Percentiles rank a stretch among this genome's conserved stretches.
Evolutionary conservation across 2,113 vertebrate genomes (phyloP).

Genomic region (Lathamus discolor): DNA sequence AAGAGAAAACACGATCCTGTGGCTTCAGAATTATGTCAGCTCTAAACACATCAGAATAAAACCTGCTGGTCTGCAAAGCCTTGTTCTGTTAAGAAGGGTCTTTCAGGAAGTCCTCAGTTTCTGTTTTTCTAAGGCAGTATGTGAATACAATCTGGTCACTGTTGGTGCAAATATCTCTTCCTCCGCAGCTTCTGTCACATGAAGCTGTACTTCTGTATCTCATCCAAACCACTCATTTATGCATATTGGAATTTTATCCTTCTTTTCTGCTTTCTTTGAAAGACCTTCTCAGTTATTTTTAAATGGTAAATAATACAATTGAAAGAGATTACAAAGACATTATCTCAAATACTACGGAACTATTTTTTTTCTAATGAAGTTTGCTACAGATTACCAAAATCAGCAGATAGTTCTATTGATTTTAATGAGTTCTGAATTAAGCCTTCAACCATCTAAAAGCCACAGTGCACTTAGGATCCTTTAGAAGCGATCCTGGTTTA

Average conservation of each 20-base stretch:
- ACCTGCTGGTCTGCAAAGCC: not conserved
- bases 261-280: not conserved
- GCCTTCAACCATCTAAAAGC: not conserved
- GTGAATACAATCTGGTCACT: not conserved
- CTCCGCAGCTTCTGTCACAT: not conserved
- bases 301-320: too few relatives aligned
- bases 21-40: not conserved
- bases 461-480: not conserved
- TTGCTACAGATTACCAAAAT: not conserved
- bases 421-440: not conserved
- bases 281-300: not conserved
- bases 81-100: not conserved
- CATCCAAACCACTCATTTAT: not conserved
- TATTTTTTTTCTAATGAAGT: not conserved
- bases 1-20: not conserved
- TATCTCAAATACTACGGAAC: not conserved
- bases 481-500: not conserved
- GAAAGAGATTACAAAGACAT: too few relatives aligned
- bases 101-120: not conserved
- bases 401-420: not conserved
- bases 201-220: not conserved
- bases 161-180: not conserved
- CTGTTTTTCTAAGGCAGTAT: not conserved
- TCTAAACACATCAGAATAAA: not conserved
- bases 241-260: not conserved